Percentiles rank a stretch among this genome's conserved stretches.
phyloP scores from a whole-genome alignment of 2,797 vertebrate species.

The Gouania willdenowi region DNA sequence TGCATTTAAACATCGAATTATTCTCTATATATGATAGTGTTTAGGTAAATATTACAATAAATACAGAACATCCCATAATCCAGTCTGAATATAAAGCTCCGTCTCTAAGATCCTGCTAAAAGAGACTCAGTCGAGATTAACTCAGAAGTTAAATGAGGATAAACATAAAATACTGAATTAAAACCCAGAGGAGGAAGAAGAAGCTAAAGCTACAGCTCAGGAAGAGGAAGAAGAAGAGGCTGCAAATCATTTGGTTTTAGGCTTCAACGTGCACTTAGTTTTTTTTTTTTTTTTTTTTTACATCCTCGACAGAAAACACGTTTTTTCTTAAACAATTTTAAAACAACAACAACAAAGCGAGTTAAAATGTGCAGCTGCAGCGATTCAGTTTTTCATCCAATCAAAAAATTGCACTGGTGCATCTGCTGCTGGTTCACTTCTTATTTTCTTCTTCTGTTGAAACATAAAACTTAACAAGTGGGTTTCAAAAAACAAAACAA shows the following conservation, averaged over 20 bases:
- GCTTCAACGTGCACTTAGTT: conserved; percentile 62
- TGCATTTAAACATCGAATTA: conserved; percentile 85
- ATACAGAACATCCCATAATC: conserved; percentile 82
- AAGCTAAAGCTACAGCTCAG: too few species aligned
- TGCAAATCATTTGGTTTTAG: conserved; percentile 69
- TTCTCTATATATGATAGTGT: conserved; percentile 77
- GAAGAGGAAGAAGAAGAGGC: conserved; percentile 3
- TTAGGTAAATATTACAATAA: conserved; percentile 94
- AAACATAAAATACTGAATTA: conserved; percentile 23
- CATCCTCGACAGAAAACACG: conserved; percentile 49
- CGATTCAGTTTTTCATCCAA: conserved; percentile 36
- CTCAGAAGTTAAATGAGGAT: conserved; percentile 61
- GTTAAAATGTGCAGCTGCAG: conserved; percentile 39
- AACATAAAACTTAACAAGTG: conserved; percentile 22
- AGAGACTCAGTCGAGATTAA: conserved; percentile 66
- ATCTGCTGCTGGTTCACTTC: conserved; percentile 54
- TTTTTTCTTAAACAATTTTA: conserved; percentile 35
- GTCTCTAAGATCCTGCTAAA: conserved; percentile 60
- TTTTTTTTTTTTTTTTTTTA: conserved; percentile 15
- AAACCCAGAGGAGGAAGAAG: conserved; percentile 7
- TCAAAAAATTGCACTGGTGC: conserved; percentile 43
- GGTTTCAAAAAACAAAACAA: neutral
- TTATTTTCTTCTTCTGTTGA: conserved; percentile 21
- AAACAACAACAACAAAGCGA: conserved; percentile 13
- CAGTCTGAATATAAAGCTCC: conserved; percentile 52